Base-by-base conservation (phyloP, 1,140 invertebrate genomes). In the Drosophila pruinosa region DNA sequence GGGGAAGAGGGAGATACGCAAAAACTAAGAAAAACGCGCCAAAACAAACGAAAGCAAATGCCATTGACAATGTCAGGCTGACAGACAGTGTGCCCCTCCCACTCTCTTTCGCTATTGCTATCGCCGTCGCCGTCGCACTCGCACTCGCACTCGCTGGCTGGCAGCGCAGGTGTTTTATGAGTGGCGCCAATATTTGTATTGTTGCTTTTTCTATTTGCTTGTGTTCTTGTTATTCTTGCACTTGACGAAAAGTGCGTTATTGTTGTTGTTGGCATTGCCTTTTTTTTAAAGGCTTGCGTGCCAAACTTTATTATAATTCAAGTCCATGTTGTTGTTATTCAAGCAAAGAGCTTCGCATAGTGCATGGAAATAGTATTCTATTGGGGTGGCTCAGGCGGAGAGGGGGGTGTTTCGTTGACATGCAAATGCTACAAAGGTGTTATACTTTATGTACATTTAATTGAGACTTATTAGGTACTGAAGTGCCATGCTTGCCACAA, bases 391-490 rank as follows among this genome's bases (percentile, higher is more conserved):
- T 63, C 47, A n/a, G 43, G 22, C 6, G 10, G 5, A 14, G 36
- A 24, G 57, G 57, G 53, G 38, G 57, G 48, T 39, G 14, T 43
- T 56, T 56, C 21, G 62, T 24, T 64, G 80, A 58, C 80, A 86
- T 85, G 81, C 81, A 85, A 85, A 85, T 85, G 80, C 80, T 81
- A 72, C 63, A 82, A n/a, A 89, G 82, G 82, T 88, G 82, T 88
- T 89, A 83, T 89, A 73, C 56, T 89, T 88, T 88, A 88, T 88
- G 82, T 88, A 89, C 83, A 89, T 88, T 88, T 88, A 89, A 88
- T 88, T 88, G 83, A 82, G 82, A 88, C 82, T 88, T 88, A 88
- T 88, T 88, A 88, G 78, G 71, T 65, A 67, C 45, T 72, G 82
- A 88, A 88, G 65, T 81, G 78, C 22, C 38, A 50, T 14, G 15